Percentiles rank a stretch among this genome's conserved stretches.
phyloP scores from a whole-genome alignment of 37 sponge, comb jelly and placozoan genomes.

The Haliclona indistincta region DNA sequence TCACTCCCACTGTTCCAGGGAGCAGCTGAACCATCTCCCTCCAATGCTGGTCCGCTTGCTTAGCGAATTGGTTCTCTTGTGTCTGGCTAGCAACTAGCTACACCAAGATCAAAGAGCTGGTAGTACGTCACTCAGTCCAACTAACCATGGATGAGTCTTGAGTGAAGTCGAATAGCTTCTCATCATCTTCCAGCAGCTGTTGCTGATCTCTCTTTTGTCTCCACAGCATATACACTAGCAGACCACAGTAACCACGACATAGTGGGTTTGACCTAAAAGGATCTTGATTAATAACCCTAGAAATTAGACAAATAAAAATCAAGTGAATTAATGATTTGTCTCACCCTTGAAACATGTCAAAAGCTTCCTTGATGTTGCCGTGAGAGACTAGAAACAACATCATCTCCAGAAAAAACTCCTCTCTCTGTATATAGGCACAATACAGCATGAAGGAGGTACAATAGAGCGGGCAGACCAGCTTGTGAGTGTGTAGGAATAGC shows the following conservation, averaged over 20 bases:
- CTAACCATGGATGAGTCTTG: no score
- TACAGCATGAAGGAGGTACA: not conserved
- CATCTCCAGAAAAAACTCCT: conserved; percentile 26
- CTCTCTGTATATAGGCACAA: conserved; percentile 7
- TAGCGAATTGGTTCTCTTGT: no score
- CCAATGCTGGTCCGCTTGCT: no score
- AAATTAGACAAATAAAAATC: not conserved
- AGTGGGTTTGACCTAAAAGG: conserved; percentile 51
- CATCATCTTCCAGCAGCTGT: no score
- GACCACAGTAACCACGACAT: conserved; percentile 35
- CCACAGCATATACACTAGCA: conserved; percentile 25
- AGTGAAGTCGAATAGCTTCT: no score
- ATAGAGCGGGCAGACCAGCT: not conserved
- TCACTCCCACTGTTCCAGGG: no score
- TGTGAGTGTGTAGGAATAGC: not conserved
- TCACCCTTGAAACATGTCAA: conserved; percentile 35
- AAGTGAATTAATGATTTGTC: not conserved
- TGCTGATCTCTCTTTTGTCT: conserved; percentile 10
- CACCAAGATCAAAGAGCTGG: no score
- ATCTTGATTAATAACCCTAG: conserved; percentile 12
- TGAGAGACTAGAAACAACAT: conserved; percentile 30
- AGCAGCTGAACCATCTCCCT: no score
- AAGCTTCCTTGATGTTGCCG: conserved; percentile 42
- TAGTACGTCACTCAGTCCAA: no score
- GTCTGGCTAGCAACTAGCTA: no score